Conservation (phyloP, 2,888 invertebrate genomes). For the Parochlus steinenii region DNA sequence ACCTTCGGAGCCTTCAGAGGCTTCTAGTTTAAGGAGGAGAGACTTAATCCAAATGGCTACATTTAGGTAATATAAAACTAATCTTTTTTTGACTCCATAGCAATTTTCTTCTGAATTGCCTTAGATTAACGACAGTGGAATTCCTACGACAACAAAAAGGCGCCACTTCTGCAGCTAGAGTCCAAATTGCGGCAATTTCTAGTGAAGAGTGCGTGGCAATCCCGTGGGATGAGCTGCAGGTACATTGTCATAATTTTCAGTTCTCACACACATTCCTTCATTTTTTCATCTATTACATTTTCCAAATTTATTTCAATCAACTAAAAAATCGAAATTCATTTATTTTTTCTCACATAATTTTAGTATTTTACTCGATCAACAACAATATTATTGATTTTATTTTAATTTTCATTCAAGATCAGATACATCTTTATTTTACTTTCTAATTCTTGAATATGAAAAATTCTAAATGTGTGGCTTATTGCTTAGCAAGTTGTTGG, state of each 20-base stretch:
- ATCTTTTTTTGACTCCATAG: conserved; percentile 13
- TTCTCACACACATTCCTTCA: conserved; percentile 16
- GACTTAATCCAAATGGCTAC: conserved; percentile 49
- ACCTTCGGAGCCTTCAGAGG: conserved; percentile 67
- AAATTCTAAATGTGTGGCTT: too few relatives aligned
- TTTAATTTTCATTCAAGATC: too few relatives aligned
- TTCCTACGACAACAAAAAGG: conserved; percentile 53
- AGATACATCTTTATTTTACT: too few relatives aligned
- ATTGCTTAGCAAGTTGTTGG: too few relatives aligned
- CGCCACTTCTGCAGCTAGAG: conserved; percentile 44
- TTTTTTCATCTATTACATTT: too few relatives aligned
- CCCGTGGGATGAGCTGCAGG: conserved; percentile 91
- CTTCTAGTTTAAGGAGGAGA: conserved; percentile 59
- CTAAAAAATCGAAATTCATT: neutral
- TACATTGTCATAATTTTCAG: conserved; percentile 25
- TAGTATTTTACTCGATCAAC: too few relatives aligned
- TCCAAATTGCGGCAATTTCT: conserved; percentile 52
- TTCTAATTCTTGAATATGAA: too few relatives aligned
- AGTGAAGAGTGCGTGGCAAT: conserved; percentile 76
- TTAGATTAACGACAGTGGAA: conserved; percentile 59
- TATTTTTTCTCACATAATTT: conserved; percentile 3
- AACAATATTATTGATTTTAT: conserved; percentile 1
- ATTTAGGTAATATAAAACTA: conserved; percentile 22
- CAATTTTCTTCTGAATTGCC: conserved; percentile 34
- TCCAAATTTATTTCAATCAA: too few relatives aligned